A percentile compares a stretch with the other conserved stretches of the same genome.
Conservation (phyloP, 2,888 invertebrate species). For the Campoplex nolae region DNA sequence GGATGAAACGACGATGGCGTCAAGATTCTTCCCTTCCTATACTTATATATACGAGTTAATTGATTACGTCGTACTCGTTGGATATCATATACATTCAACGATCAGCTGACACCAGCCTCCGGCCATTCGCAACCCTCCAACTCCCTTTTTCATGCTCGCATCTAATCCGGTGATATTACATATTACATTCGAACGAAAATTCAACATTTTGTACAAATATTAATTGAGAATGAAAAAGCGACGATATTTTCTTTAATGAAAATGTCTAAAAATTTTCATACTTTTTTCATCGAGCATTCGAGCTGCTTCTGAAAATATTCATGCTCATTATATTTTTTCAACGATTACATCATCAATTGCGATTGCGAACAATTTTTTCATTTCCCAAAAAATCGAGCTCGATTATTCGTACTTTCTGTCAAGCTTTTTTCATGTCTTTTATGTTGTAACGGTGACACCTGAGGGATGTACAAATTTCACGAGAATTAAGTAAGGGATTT, state of each 20-base stretch:
- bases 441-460: background rate
- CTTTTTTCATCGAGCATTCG: background rate
- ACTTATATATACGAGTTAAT: conserved; percentile 16
- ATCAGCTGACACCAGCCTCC: conserved; percentile 35
- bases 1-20: conserved; percentile 27
- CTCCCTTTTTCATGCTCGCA: background rate
- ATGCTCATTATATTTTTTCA: background rate
- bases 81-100: conserved; percentile 32
- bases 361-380: background rate
- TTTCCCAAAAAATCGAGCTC: background rate
- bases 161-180: background rate
- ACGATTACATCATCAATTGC: background rate
- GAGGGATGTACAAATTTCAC: background rate
- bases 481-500: background rate
- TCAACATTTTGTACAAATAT: background rate
- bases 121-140: background rate
- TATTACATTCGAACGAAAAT: background rate
- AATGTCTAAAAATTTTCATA: background rate
- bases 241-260: background rate
- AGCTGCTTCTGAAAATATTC: background rate
- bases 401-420: background rate
- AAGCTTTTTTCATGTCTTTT: background rate
- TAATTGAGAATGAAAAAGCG: background rate
- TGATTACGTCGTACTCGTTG: conserved; percentile 37
- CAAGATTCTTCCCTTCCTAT: background rate